Evolutionary conservation across 2,888 invertebrate species (phyloP), one percentile per base, ranked within the genome.

Genomic region (Ochropleura plecta): DNA sequence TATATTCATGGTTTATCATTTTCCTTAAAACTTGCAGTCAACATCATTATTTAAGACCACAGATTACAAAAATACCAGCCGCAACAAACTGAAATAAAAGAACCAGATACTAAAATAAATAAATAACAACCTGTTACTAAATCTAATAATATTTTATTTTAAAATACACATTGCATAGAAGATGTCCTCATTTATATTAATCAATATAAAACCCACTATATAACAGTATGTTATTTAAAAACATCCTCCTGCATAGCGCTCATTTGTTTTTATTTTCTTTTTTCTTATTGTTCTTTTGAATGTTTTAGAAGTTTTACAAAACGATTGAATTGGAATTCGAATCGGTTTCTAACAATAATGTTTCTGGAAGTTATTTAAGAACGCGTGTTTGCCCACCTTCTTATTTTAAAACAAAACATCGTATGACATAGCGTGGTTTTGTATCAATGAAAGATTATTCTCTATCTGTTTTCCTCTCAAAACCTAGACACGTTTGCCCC

Each of bases 241-340:
- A 79, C 30, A 83, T 79, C 51, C 55, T 74, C 42, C 20, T 40
- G 6, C 6, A 20, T 3, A 9, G 40, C 44, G 20, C 40, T 53
- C 59, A 67, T 59, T 78, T 73, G 49, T 73, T 79, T 79, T 73
- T 69, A 18, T 51, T 69, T 66, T 59, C 49, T 53, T 71, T 72
- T 57, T 70, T 70, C 57, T 46, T 65, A 67, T 44, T 81, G 51
- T 66, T 75, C 62, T 66, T 48, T 70, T 46, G 14, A 12, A 30
- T 73, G 44, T 67, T 75, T 59, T 79, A 55, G n/a, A 63, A 30
- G 20, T 42, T 70, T 70, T 48, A n/a, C 30, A 12, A 67, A 53
- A 48, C 5, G 30, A n/a, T 10, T 7, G 42, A 60, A 5, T 42
- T 0, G 18, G 18, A 60, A 60, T 60, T 42, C 3, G 18, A 30